Percentiles rank a stretch among this genome's conserved stretches.
Evolutionary conservation across 2,888 invertebrate species (phyloP).

Genomic region (Rotaria socialis): DNA sequence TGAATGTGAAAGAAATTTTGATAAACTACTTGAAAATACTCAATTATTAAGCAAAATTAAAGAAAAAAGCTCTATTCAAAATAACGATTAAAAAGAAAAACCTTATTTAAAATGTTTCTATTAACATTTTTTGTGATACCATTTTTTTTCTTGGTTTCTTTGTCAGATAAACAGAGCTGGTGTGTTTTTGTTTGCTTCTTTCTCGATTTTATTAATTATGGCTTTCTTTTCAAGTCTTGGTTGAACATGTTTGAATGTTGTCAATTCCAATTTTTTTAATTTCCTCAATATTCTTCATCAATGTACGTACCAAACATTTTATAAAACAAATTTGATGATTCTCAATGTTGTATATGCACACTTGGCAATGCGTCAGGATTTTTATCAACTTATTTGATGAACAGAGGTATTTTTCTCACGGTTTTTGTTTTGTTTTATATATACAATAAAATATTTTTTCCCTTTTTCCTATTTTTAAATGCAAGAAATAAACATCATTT

Average conservation of each 20-base stretch:
- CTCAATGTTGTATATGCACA: background rate
- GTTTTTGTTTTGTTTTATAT: no score
- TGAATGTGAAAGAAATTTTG: constrained; percentile 8
- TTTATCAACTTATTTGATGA: no score
- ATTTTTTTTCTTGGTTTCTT: background rate
- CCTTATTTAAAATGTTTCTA: no score
- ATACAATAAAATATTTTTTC: no score
- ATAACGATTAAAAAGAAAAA: background rate
- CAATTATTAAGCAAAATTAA: background rate
- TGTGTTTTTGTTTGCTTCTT: background rate
- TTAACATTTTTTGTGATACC: background rate
- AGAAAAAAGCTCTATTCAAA: background rate
- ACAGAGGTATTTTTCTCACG: no score
- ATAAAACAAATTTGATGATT: background rate
- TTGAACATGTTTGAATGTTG: background rate
- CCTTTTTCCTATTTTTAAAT: no score
- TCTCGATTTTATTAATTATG: background rate
- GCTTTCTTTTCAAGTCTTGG: background rate
- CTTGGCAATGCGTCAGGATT: background rate
- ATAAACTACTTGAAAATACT: background rate
- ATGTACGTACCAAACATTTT: background rate
- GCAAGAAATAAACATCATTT: no score
- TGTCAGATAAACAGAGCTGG: background rate
- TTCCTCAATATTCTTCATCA: background rate
- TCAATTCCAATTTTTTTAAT: background rate